Evolutionary conservation across 1,140 invertebrate species (phyloP).

Genomic region (Drosophila subobscura): DNA sequence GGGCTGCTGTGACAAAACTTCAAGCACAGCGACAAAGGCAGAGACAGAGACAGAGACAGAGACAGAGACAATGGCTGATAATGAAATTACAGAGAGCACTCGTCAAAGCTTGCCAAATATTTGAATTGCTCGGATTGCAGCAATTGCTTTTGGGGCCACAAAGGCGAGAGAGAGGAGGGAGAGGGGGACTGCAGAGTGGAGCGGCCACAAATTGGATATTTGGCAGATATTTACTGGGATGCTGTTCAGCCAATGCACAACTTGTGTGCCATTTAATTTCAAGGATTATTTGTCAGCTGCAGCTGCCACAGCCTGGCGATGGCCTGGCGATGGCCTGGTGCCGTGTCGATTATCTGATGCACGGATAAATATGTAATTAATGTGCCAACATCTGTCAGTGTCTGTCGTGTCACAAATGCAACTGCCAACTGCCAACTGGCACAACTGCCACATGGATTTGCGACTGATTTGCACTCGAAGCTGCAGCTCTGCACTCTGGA

Average conservation of each 20-base stretch:
- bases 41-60: neutral
- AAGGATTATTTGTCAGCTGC: too few species aligned
- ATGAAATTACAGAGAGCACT: constrained; percentile 46
- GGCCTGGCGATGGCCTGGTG: too few species aligned
- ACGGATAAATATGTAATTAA: constrained; percentile 19
- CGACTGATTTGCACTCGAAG: too few species aligned
- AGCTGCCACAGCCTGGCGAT: too few species aligned
- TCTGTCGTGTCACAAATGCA: constrained; percentile 6
- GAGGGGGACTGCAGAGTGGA: too few species aligned
- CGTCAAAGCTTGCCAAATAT: constrained; percentile 61
- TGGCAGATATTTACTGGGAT: too few species aligned
- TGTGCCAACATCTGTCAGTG: constrained; percentile 21
- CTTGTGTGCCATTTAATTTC: too few species aligned
- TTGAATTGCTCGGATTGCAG: constrained; percentile 50
- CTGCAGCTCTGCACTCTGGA: neutral
- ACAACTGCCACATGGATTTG: too few species aligned
- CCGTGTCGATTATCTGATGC: constrained; percentile 5
- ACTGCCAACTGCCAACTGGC: neutral
- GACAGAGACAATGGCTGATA: constrained; percentile 44
- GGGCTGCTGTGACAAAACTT: constrained; percentile 22
- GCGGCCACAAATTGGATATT: too few species aligned
- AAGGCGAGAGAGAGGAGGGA: neutral
- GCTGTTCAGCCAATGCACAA: too few species aligned
- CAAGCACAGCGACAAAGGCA: neutral
- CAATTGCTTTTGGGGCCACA: constrained; percentile 31